Conservation (phyloP, 2,113 vertebrate species). For the Hippocampus guttulatus region DNA sequence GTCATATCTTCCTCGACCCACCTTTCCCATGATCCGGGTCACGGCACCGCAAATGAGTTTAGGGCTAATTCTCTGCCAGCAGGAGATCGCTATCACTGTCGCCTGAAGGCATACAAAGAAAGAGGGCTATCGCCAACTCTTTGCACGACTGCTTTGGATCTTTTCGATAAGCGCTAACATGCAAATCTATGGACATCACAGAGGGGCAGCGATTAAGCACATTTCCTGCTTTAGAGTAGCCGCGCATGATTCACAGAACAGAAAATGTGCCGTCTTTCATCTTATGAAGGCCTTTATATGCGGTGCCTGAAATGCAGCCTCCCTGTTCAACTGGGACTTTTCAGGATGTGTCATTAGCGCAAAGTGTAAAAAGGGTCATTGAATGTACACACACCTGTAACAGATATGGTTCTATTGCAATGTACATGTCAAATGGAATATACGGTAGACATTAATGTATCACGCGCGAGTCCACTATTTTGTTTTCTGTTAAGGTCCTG, state of each 20-base stretch:
- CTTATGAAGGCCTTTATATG: neutral
- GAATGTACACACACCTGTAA: too few relatives aligned
- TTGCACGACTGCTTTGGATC: slow-evolving; percentile 33
- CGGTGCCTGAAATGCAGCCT: neutral
- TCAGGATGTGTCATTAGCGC: too few relatives aligned
- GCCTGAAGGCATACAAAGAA: slow-evolving; percentile 50
- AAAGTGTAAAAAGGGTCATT: too few relatives aligned
- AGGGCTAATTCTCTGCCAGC: slow-evolving; percentile 66
- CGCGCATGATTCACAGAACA: neutral
- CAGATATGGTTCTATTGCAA: too few relatives aligned
- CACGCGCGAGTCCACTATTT: neutral
- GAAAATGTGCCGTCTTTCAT: neutral
- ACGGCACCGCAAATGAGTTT: slow-evolving; percentile 60
- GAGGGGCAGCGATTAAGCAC: neutral
- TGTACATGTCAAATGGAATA: too few relatives aligned
- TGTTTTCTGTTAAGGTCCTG: neutral
- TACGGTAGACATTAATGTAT: neutral
- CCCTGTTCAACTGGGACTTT: neutral
- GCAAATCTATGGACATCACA: slow-evolving; percentile 2
- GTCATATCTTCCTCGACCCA: slow-evolving; percentile 64
- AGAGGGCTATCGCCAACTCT: slow-evolving; percentile 34
- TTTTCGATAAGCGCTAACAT: slow-evolving; percentile 38
- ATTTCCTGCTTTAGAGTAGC: slow-evolving; percentile 1
- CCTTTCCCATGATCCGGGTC: slow-evolving; percentile 63
- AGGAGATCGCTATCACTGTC: slow-evolving; percentile 60